Evolutionary conservation across 2,113 vertebrate genomes (phyloP).

Genomic region (Oryzias celebensis): DNA sequence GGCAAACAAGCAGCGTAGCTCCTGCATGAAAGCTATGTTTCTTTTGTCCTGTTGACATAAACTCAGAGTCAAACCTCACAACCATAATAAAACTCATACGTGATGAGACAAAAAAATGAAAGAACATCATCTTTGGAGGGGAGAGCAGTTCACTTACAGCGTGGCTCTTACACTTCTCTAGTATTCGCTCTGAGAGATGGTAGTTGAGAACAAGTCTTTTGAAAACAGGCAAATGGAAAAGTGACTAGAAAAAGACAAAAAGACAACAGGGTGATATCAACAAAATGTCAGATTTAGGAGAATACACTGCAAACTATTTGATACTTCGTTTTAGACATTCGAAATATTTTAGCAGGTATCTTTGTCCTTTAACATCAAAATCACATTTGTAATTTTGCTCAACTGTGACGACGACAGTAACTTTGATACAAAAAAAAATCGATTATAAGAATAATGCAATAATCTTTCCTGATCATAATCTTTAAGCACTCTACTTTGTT

Average conservation of each 20-base stretch:
- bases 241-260: slow-evolving; percentile 78
- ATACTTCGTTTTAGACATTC: too few species aligned
- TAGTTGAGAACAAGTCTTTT: slow-evolving; percentile 92
- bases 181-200: slow-evolving; percentile 81
- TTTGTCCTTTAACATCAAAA: too few species aligned
- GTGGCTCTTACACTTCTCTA: slow-evolving; percentile 84
- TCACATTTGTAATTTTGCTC: too few species aligned
- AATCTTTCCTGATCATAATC: too few species aligned
- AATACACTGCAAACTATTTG: too few species aligned
- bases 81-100: too few species aligned
- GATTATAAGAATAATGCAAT: too few species aligned
- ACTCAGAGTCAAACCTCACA: slow-evolving; percentile 2
- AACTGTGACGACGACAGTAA: too few species aligned
- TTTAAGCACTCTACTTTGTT: too few species aligned
- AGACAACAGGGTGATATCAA: background rate
- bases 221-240: slow-evolving; percentile 94
- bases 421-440: too few species aligned
- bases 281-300: too few species aligned
- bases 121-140: background rate
- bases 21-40: slow-evolving; percentile 95
- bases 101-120: background rate
- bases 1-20: slow-evolving; percentile 92
- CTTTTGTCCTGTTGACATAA: slow-evolving; percentile 85
- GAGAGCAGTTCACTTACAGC: slow-evolving; percentile 77
- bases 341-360: too few species aligned